Evolutionary conservation across 2,113 vertebrate species (phyloP).

Genomic region (Marmota monax): DNA sequence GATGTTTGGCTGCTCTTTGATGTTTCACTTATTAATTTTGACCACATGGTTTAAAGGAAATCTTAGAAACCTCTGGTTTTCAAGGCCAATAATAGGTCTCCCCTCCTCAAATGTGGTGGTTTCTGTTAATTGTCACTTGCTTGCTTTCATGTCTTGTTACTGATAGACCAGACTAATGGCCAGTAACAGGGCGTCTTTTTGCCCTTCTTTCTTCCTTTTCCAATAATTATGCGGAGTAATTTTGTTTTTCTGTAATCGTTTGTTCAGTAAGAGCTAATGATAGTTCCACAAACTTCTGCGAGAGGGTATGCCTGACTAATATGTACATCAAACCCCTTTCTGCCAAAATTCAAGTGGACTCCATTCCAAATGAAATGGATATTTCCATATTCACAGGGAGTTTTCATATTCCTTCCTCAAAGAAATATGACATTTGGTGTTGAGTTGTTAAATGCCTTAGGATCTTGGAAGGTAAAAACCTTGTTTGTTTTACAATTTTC

Average conservation of each 20-base stretch:
- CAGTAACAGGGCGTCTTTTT: not conserved
- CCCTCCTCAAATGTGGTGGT: not conserved
- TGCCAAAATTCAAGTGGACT: not conserved
- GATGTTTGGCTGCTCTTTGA: constrained; percentile 25
- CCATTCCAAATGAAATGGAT: not conserved
- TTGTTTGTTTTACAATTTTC: constrained; percentile 52
- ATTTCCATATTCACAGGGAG: not conserved
- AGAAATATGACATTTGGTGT: not conserved
- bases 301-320: not conserved
- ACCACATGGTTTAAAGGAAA: constrained; percentile 40
- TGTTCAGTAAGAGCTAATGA: not conserved
- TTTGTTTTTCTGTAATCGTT: not conserved
- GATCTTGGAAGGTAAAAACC: not conserved
- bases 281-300: not conserved
- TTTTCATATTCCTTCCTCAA: not conserved
- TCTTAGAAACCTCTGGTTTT: constrained; percentile 47
- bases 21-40: constrained; percentile 47
- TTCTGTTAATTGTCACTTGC: constrained; percentile 17
- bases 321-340: not conserved
- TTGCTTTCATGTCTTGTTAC: not conserved
- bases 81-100: not conserved
- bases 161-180: not conserved
- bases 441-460: constrained; percentile 35
- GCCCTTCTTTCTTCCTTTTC: constrained; percentile 38
- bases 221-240: not conserved